These are phyloP conservation scores for Cantharis rustica DNA, from an alignment of 2,888 invertebrate species.

Conservation along the genomic window DNA sequence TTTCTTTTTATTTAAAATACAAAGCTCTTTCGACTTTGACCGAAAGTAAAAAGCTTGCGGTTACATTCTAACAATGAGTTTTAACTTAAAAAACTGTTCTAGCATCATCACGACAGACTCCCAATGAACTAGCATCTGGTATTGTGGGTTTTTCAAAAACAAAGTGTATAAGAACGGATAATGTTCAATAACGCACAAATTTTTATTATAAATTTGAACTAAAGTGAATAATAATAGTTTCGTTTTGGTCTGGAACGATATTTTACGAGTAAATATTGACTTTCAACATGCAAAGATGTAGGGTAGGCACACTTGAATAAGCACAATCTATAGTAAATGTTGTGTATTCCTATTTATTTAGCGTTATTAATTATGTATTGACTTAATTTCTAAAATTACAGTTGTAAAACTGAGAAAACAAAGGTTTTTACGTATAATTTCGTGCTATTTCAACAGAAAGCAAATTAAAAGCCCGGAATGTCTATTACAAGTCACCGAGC, in stretches of 20 bases:
- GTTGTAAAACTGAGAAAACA: background rate
- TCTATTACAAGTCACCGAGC: background rate
- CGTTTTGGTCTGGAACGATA: background rate
- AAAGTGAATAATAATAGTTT: background rate
- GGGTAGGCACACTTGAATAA: background rate
- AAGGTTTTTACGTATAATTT: background rate
- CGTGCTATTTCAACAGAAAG: background rate
- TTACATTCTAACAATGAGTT: too few relatives aligned
- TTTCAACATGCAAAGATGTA: background rate
- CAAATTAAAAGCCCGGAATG: background rate
- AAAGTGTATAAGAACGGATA: background rate
- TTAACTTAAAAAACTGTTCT: too few relatives aligned
- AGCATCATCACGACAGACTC: too few relatives aligned
- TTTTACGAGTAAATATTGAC: background rate
- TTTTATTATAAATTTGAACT: background rate
- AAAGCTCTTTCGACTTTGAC: too few relatives aligned
- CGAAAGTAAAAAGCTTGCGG: too few relatives aligned
- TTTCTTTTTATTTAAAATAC: too few relatives aligned
- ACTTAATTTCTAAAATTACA: background rate
- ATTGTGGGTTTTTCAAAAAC: background rate
- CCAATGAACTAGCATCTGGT: too few relatives aligned
- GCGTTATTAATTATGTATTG: background rate
- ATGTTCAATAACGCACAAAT: slow-evolving; percentile 24
- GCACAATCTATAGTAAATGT: background rate
- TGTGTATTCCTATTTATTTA: background rate